phyloP scores from a whole-genome alignment of 1,140 invertebrate genomes.

The Eueides isabella region DNA sequence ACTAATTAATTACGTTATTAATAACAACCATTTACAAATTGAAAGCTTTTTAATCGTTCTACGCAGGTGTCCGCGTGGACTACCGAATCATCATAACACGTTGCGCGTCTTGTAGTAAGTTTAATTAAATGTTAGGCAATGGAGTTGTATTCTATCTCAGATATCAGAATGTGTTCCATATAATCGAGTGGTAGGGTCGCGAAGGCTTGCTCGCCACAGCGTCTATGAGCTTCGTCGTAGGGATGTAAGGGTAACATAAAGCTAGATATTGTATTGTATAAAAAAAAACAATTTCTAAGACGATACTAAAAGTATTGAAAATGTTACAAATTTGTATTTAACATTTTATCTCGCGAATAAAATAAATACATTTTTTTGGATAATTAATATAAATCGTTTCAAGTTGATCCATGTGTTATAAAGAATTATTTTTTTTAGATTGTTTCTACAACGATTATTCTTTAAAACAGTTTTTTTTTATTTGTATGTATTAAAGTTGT shows the following conservation, averaged over 20 bases:
- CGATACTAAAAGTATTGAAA: constrained; percentile 77
- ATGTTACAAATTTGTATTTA: constrained; percentile 81
- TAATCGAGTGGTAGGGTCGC: constrained; percentile 55
- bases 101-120: background rate
- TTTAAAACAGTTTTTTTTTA: background rate
- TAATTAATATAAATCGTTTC: background rate
- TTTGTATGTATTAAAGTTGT: background rate
- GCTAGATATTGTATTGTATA: constrained; percentile 71
- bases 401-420: background rate
- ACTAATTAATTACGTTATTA: too few species aligned
- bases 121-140: constrained; percentile 23
- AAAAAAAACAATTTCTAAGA: constrained; percentile 72
- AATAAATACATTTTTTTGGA: background rate
- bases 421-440: background rate
- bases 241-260: constrained; percentile 73
- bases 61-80: too few species aligned
- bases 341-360: constrained; percentile 24
- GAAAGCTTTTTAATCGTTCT: too few species aligned
- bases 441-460: background rate
- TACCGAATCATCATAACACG: too few species aligned
- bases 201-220: constrained; percentile 64
- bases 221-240: constrained; percentile 78
- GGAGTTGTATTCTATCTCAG: constrained; percentile 67
- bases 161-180: constrained; percentile 72
- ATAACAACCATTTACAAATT: too few species aligned